Evolutionary conservation across 1,140 invertebrate species (phyloP).

Genomic region (Aphaenogaster rudis): DNA sequence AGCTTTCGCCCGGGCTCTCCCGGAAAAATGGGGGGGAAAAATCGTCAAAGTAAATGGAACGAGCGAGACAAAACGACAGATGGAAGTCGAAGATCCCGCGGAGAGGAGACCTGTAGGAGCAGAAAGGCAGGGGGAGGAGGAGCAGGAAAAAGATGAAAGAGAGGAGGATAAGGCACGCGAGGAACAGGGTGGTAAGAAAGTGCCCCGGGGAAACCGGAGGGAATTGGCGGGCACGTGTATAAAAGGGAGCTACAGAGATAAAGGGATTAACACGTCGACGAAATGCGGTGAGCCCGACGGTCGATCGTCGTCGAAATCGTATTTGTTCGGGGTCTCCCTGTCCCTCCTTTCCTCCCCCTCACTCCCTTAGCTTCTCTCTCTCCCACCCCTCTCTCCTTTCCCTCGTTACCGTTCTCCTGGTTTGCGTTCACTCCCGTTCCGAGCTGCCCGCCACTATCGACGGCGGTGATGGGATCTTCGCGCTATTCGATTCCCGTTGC

Average conservation of each 20-base stretch:
- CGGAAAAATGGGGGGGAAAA: not conserved
- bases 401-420: conserved; percentile 19
- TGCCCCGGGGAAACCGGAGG: conserved; percentile 17
- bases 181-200: not conserved
- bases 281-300: conserved; percentile 58
- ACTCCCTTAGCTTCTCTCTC: not conserved
- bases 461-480: not conserved
- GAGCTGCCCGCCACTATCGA: not conserved
- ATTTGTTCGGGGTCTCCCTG: conserved; percentile 40
- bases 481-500: conserved; percentile 58
- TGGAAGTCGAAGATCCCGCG: conserved; percentile 27
- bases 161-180: not conserved
- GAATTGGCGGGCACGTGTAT: conserved; percentile 38
- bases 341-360: not conserved
- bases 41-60: conserved; percentile 48
- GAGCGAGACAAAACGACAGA: conserved; percentile 45
- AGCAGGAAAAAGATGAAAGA: not conserved
- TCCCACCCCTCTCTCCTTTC: not conserved
- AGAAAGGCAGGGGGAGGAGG: not conserved
- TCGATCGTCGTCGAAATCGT: conserved; percentile 61
- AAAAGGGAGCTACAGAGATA: conserved; percentile 60
- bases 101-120: not conserved
- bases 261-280: conserved; percentile 68
- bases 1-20: not conserved
- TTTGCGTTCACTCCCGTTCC: not conserved